Conservation (phyloP, 2,888 invertebrate species). For the Eubasilissa splendida region DNA sequence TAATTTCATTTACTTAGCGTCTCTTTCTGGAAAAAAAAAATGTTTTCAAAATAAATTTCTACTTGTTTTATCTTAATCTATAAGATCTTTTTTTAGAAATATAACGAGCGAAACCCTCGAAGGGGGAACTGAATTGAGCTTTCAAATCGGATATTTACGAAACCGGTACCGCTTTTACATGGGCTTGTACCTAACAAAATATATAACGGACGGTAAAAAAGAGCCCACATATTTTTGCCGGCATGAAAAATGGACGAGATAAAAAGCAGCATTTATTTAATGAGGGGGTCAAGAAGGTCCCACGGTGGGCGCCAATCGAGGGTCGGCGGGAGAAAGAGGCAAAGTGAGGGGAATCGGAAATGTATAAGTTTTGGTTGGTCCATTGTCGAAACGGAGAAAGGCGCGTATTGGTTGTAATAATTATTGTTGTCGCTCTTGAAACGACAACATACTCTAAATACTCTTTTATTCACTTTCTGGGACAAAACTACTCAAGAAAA, state of each 20-base stretch:
- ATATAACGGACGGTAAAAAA: slow-evolving; percentile 15
- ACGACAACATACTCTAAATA: too few species aligned
- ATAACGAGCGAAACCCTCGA: neutral
- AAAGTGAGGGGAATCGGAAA: neutral
- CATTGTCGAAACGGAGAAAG: slow-evolving; percentile 10
- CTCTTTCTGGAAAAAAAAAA: neutral
- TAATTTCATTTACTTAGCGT: too few species aligned
- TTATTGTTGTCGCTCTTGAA: too few species aligned
- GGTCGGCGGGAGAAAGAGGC: too few species aligned
- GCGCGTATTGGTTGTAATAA: too few species aligned
- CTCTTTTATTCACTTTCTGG: too few species aligned
- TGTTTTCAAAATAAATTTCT: too few species aligned
- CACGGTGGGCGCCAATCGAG: too few species aligned
- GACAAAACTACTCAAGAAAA: too few species aligned
- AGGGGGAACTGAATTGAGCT: neutral
- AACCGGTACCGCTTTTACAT: neutral
- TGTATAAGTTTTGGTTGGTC: slow-evolving; percentile 2
- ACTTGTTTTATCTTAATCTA: too few species aligned
- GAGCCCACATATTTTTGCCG: slow-evolving; percentile 37
- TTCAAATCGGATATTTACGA: slow-evolving; percentile 9
- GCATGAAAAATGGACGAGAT: slow-evolving; percentile 39
- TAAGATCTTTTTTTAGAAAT: neutral
- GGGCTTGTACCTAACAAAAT: slow-evolving; percentile 5
- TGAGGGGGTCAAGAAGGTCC: neutral
- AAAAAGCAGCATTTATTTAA: slow-evolving; percentile 26